Base-by-base conservation (phyloP, 2,888 invertebrate genomes). In the Luperina testacea region DNA sequence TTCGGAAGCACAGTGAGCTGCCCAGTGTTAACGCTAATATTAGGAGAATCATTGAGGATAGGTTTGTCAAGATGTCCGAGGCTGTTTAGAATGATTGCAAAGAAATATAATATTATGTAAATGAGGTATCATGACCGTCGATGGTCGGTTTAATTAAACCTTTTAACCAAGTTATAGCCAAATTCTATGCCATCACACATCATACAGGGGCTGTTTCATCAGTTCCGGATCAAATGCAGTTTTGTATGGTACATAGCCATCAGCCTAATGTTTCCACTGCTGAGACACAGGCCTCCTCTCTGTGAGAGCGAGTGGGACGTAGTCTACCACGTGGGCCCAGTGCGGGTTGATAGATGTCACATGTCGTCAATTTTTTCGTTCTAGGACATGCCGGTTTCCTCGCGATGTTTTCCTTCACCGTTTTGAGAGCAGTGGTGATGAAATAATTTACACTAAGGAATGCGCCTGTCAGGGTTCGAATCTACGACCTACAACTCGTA, bases 11-110 rank as follows among this genome's bases (percentile, higher is more conserved):
- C 68, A 96, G 95, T 11, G 95, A 97, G 0, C 91, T 99, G 80
- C 98, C 98, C 8, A 97, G 98, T 91, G 98, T 99, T 0, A 98
- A 99, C 94, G 98, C 98, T 0, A 99, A 99, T 91, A 99, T 99
- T 64, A 98, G 97, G 73, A 97, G 95, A 61, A 92, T 95, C 5
- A 97, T 97, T 5, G 91, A 94, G 32, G 92, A 96, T 2, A 92
- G 95, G 45, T 91, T 96, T 5, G 91, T 92, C 0, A 95, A 90
- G 72, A 93, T 92, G 90, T 80, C 88, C 1, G 80, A 27, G 1
- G 27, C 51, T 42, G 7, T 48, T 24, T 78, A 82, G 59, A 13
- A 15, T 15, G 38, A 11, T 64, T 9, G 20, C 38, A 20, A 32
- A 20, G 38, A 38, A 38, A 9, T 0, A 61, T 61, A 27, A 32